Base-by-base conservation (phyloP, 2,113 vertebrate genomes). In the Podiceps cristatus region DNA sequence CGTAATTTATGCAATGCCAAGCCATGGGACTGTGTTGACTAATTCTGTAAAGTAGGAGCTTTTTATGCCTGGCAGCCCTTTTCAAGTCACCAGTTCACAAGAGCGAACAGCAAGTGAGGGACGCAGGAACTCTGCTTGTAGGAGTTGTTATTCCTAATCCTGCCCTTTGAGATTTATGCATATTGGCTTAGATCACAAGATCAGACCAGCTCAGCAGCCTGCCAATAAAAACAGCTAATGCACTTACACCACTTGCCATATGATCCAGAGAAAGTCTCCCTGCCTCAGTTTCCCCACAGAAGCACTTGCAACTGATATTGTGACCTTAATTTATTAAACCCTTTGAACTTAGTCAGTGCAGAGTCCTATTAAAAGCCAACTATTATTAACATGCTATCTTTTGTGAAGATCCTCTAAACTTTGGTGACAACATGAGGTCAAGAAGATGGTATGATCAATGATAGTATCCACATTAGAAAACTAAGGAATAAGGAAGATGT, bases 281-380 rank as follows among this genome's bases (percentile, higher is more conserved):
- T 94, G 85, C 95, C 96, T 95, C 95, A 77, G 77, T 94, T 94
- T 92, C 90, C 75, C 75, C 31, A 4, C 18, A 19, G 42, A 42
- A 73, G 11, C 58, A 62, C 76, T 4, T 18, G 7, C n/a, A 73
- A 3, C 5, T 11, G 11, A 18, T n/a, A 12, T 28, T 17, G 52
- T 27, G 63, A 28, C 14, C 31, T 86, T 29, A 10, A 52, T 74
- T 60, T 37, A 18, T 40, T 44, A 72, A 73, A 58, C 7, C 11
- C 11, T 58, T 33, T n/a, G n/a, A 52, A 62, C 29, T n/a, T 44
- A 14, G 3, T 8, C 60, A 74, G 44, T 10, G 35, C 18, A 13
- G 12, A 52, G 28, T 72, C 35, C 44, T 68, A 6, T 16, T 60
- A 5, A 22, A 60, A 64, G 23, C 60, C n/a, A 60, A 17, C 18